phyloP scores from a whole-genome alignment of 2,888 invertebrate species.

The Lasioglossum lativentre region DNA sequence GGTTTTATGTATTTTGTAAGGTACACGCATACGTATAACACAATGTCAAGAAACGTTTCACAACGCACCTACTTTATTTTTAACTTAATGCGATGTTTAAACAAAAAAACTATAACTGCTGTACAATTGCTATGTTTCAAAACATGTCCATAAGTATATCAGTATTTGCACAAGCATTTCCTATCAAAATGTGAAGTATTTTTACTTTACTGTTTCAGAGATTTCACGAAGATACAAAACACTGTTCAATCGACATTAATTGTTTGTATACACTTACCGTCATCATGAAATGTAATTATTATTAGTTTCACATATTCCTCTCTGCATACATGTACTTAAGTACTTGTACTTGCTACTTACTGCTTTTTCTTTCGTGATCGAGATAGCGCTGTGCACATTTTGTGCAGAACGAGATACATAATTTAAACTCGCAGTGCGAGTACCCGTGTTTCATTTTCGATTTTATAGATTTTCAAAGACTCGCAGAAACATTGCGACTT shows the following conservation, averaged over 20 bases:
- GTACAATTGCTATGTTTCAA: background rate
- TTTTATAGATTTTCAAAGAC: background rate
- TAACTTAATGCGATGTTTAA: background rate
- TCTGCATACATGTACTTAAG: background rate
- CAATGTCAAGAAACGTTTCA: background rate
- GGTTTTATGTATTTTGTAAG: constrained; percentile 3
- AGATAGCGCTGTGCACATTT: background rate
- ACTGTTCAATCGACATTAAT: background rate
- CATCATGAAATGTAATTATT: background rate
- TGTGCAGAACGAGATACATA: background rate
- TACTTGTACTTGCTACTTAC: background rate
- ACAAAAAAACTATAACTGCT: background rate
- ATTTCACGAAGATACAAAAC: background rate
- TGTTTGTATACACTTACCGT: background rate
- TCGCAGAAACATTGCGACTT: background rate
- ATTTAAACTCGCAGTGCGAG: background rate
- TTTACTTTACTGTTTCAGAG: background rate
- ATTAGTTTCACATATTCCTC: background rate
- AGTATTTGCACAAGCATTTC: background rate
- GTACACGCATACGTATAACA: background rate
- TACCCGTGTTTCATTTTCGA: background rate
- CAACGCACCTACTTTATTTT: background rate
- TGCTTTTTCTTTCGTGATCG: background rate
- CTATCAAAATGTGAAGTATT: background rate
- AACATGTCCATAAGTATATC: background rate